These are phyloP conservation scores for Ceramica pisi DNA, from an alignment of 2,888 invertebrate genomes.

Conservation along the genomic window DNA sequence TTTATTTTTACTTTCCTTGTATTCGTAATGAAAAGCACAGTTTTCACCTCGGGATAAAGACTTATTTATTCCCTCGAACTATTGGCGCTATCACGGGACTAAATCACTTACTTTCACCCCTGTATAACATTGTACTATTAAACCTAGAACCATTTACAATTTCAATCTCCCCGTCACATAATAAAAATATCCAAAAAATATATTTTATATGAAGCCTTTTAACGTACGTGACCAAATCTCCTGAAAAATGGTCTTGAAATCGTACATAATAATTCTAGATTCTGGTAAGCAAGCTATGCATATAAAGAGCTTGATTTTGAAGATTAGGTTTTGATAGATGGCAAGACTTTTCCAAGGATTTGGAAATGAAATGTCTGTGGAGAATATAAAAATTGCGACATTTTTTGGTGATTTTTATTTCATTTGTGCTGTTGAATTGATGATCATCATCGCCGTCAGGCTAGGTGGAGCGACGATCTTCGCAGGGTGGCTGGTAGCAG, in stretches of 20 bases:
- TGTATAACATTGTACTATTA: no score
- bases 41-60: no score
- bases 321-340: constrained; percentile 45
- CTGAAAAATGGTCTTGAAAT: constrained; percentile 39
- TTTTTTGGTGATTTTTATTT: no score
- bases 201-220: constrained; percentile 25
- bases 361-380: constrained; percentile 19
- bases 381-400: constrained; percentile 17
- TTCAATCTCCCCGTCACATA: constrained; percentile 47
- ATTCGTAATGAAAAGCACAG: no score
- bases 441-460: no score
- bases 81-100: no score
- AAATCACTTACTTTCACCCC: no score
- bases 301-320: constrained; percentile 57
- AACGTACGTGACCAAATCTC: constrained; percentile 52
- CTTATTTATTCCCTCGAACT: no score
- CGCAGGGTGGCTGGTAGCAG: no score
- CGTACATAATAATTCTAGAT: constrained; percentile 38
- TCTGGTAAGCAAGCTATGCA: constrained; percentile 51
- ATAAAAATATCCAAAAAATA: constrained; percentile 43
- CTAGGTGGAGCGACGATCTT: no score
- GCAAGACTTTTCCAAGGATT: constrained; percentile 26
- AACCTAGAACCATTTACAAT: background rate
- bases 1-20: no score
- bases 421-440: no score